Evolutionary conservation across 1,140 invertebrate species (phyloP).

Genomic region (Latrodectus geometricus): DNA sequence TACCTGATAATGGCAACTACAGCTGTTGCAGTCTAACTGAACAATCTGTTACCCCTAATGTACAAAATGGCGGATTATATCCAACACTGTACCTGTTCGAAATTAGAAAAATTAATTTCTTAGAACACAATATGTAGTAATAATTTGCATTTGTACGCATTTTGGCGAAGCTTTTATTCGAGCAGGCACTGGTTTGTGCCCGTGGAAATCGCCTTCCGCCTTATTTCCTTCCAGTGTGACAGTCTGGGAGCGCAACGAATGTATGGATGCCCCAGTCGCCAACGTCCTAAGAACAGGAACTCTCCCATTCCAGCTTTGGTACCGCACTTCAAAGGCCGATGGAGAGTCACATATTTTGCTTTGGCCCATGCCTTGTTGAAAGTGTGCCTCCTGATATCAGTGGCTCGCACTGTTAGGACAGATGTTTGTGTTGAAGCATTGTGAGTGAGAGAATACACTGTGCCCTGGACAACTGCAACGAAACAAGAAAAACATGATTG

Average conservation of each 20-base stretch:
- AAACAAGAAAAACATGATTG: slow-evolving; percentile 3
- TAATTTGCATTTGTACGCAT: no score
- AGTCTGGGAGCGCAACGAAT: slow-evolving; percentile 80
- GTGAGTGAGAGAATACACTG: slow-evolving; percentile 76
- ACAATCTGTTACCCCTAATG: no score
- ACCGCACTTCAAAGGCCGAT: slow-evolving; percentile 77
- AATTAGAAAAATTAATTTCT: no score
- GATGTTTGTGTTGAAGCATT: slow-evolving; percentile 76
- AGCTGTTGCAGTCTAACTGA: no score
- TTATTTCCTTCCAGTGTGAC: slow-evolving; percentile 77
- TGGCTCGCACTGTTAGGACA: slow-evolving; percentile 76
- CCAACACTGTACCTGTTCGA: no score
- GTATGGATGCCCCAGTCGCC: slow-evolving; percentile 77
- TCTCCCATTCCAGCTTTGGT: slow-evolving; percentile 79
- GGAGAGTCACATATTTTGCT: slow-evolving; percentile 66
- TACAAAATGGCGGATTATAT: no score
- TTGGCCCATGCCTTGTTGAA: slow-evolving; percentile 16
- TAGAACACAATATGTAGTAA: no score
- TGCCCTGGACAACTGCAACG: slow-evolving; percentile 74
- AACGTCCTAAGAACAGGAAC: slow-evolving; percentile 83
- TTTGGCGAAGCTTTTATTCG: not conserved
- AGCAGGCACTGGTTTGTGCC: slow-evolving; percentile 32
- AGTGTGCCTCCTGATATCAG: slow-evolving; percentile 74
- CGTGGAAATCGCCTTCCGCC: slow-evolving; percentile 70
- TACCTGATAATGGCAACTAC: no score